phyloP scores from a whole-genome alignment of 2,888 invertebrate species.

The Cephus sareptanus region DNA sequence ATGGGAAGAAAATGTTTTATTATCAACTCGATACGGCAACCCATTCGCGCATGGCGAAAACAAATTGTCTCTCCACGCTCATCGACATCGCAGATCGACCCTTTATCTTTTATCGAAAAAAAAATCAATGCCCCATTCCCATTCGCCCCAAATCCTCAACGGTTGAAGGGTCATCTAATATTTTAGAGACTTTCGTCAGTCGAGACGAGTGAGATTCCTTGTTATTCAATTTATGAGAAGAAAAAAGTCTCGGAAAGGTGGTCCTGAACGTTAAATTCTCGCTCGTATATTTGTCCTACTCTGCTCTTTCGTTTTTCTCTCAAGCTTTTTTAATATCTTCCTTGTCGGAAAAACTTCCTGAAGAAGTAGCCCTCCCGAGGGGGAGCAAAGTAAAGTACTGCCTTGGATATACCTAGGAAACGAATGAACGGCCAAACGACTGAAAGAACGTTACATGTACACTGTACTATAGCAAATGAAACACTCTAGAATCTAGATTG shows the following conservation, averaged over 20 bases:
- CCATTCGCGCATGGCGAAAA: neutral
- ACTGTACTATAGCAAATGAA: slow-evolving; percentile 9
- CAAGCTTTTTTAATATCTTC: neutral
- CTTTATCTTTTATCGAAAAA: neutral
- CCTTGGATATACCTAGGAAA: neutral
- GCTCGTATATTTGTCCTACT: neutral
- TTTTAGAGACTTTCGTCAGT: neutral
- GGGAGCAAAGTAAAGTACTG: neutral
- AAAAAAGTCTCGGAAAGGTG: neutral
- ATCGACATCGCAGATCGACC: neutral
- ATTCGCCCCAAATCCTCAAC: neutral
- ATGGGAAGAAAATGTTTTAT: neutral
- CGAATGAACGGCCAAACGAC: neutral
- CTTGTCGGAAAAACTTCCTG: neutral
- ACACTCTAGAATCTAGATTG: slow-evolving; percentile 22
- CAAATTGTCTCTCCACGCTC: no score
- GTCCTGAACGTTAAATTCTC: neutral
- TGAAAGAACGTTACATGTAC: neutral
- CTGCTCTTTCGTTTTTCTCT: neutral
- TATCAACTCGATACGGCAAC: neutral
- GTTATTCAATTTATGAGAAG: neutral
- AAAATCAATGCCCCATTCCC: neutral
- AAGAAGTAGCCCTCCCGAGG: neutral
- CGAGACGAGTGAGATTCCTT: neutral
- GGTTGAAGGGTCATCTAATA: neutral